Evolutionary conservation across 2,113 vertebrate species (phyloP).

Genomic region (Ptyas mucosa): DNA sequence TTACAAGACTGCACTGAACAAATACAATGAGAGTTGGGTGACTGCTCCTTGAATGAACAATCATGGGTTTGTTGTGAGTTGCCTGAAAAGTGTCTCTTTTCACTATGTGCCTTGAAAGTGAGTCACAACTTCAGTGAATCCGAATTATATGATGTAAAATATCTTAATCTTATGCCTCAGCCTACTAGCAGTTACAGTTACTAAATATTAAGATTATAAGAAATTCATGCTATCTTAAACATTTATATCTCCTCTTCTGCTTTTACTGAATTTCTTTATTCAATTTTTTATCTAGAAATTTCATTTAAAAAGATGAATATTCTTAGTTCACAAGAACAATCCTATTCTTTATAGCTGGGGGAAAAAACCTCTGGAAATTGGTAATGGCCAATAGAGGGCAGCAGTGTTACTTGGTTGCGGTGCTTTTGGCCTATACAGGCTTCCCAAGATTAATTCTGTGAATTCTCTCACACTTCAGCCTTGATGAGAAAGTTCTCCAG

Average conservation of each 20-base stretch:
- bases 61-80: not conserved
- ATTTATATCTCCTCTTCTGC: not conserved
- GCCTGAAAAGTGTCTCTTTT: not conserved
- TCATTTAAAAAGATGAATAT: not conserved
- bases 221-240: not conserved
- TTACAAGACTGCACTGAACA: not conserved
- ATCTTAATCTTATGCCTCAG: not conserved
- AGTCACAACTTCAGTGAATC: not conserved
- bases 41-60: not conserved
- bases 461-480: not conserved
- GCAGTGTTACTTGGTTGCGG: not conserved
- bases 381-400: constrained; percentile 52
- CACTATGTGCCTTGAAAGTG: not conserved
- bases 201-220: not conserved
- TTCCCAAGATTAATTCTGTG: not conserved
- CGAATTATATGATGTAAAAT: not conserved
- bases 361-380: not conserved
- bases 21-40: not conserved
- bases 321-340: not conserved
- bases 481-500: not conserved
- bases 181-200: not conserved
- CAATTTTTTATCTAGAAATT: not conserved
- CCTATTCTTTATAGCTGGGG: not conserved
- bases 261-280: not conserved
- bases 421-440: not conserved